Evolutionary conservation across 2,113 vertebrate genomes (phyloP).

Genomic region (Microtus richardsoni): DNA sequence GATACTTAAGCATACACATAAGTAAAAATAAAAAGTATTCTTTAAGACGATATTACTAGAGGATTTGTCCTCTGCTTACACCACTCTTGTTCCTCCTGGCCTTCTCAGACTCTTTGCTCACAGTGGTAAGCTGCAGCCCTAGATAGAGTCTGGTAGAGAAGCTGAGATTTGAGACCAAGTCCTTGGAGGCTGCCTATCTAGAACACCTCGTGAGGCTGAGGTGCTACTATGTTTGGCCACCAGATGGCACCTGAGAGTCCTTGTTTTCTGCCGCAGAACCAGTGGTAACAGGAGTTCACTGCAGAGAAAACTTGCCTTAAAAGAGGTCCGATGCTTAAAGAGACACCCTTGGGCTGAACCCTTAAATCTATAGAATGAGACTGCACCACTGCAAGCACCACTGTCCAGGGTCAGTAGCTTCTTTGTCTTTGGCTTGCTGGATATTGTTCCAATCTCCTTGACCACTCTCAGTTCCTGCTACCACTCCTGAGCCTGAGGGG

Average conservation of each 20-base stretch:
- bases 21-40: background rate
- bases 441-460: constrained; percentile 10
- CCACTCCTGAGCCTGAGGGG: constrained; percentile 29
- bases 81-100: background rate
- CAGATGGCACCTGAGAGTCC: constrained; percentile 67
- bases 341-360: constrained; percentile 38
- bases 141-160: background rate
- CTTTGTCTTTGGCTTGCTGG: background rate
- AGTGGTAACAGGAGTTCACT: constrained; percentile 1
- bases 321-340: constrained; percentile 77
- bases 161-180: background rate
- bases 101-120: background rate
- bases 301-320: constrained; percentile 74
- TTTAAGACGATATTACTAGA: background rate
- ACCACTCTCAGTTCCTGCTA: background rate
- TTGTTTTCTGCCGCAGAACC: constrained; percentile 39
- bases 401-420: background rate
- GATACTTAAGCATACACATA: background rate
- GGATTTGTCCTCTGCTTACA: background rate
- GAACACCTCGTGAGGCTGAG: background rate
- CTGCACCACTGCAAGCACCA: background rate
- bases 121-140: background rate
- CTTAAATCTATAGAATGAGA: background rate
- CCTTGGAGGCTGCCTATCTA: background rate
- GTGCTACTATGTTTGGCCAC: constrained; percentile 26